Conservation (phyloP, 2,888 invertebrate species). For the Nebria brevicollis region DNA sequence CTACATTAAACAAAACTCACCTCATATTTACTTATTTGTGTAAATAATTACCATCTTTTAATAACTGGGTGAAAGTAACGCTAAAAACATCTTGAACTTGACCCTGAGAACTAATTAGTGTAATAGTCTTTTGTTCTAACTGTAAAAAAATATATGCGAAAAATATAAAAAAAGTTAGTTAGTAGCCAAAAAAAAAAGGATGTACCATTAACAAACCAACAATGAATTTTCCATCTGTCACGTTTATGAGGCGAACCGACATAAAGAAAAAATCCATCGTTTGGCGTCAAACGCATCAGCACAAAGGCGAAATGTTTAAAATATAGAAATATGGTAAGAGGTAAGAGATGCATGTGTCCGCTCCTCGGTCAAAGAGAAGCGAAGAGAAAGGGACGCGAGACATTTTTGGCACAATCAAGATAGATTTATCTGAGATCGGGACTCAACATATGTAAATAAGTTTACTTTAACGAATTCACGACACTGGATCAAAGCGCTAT, state of each 20-base stretch:
- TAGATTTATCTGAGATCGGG: conserved; percentile 47
- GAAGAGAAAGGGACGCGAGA: conserved; percentile 26
- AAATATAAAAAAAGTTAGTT: not conserved
- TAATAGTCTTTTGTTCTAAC: conserved; percentile 14
- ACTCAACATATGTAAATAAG: conserved; percentile 33
- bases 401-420: conserved; percentile 48
- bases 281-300: conserved; percentile 9
- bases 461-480: not conserved
- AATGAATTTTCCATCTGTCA: conserved; percentile 33
- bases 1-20: not conserved
- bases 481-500: not conserved
- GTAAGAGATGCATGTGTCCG: conserved; percentile 11
- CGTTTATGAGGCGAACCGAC: conserved; percentile 26
- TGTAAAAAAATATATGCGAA: not conserved
- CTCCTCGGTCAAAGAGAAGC: not conserved
- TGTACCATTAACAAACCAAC: conserved; percentile 7
- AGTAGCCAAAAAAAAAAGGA: not conserved
- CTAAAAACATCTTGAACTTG: conserved; percentile 9
- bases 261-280: conserved; percentile 20
- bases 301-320: conserved; percentile 30
- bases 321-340: conserved; percentile 31
- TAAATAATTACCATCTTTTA: not conserved
- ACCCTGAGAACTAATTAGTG: conserved; percentile 7
- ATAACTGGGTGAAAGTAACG: not conserved
- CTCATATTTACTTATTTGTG: not conserved